Conservation (phyloP, 2,797 vertebrate genomes). For the Okamejei kenojei region DNA sequence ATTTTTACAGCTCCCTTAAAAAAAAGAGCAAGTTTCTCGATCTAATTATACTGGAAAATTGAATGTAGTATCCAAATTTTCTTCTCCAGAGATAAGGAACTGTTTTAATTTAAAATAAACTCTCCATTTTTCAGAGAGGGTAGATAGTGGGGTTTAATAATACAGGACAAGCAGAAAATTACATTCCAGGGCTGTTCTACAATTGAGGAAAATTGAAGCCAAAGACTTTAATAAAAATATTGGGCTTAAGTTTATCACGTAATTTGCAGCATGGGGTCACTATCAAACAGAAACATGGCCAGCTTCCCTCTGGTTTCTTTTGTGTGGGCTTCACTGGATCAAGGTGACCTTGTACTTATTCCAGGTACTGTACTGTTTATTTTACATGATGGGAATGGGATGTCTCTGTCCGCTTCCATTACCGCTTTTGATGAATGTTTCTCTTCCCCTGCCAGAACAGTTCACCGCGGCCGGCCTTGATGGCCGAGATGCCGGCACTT, state of each 20-base stretch:
- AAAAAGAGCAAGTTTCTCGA: constrained; percentile 39
- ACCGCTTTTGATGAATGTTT: constrained; percentile 38
- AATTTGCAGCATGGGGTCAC: constrained; percentile 6
- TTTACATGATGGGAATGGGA: constrained; percentile 35
- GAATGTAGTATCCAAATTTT: constrained; percentile 49
- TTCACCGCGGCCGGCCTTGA: constrained; percentile 19
- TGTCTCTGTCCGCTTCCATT: constrained; percentile 17
- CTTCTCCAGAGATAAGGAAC: constrained; percentile 59
- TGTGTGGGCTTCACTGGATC: background rate
- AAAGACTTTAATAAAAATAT: constrained; percentile 56
- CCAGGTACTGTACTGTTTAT: constrained; percentile 32
- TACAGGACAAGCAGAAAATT: constrained; percentile 66
- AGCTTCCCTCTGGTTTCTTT: background rate
- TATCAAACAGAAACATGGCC: background rate
- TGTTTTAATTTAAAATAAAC: constrained; percentile 70
- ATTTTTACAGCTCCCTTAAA: constrained; percentile 37
- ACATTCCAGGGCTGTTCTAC: constrained; percentile 54
- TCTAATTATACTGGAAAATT: constrained; percentile 48
- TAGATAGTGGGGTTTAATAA: constrained; percentile 63
- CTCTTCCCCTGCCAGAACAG: constrained; percentile 29
- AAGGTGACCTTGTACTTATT: constrained; percentile 31
- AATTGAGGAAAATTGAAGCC: constrained; percentile 58
- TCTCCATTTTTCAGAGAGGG: constrained; percentile 58
- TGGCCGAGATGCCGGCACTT: background rate
- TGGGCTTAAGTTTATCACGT: constrained; percentile 30